A percentile compares a stretch with the other conserved stretches of the same genome.
These are phyloP conservation scores for Amphilophus citrinellus DNA, from an alignment of 2,113 vertebrate species.

Conservation along the genomic window DNA sequence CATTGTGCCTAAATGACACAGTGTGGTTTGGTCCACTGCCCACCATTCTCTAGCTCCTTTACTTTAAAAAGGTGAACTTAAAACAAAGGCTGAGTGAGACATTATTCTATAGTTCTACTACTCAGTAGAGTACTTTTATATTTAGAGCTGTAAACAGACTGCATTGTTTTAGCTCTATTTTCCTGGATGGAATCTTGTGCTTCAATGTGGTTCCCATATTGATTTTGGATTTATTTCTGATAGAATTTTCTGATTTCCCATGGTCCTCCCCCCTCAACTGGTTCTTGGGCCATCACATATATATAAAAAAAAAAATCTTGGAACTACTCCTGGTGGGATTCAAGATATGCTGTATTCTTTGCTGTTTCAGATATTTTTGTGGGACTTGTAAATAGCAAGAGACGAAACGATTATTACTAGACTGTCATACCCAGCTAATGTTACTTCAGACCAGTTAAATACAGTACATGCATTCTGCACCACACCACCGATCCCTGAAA, in stretches of 20 bases:
- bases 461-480: not conserved
- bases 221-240: not conserved
- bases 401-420: not conserved
- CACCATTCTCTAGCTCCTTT: not conserved
- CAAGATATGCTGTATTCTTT: not conserved
- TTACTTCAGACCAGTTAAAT: not conserved
- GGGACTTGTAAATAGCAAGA: not conserved
- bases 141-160: not conserved
- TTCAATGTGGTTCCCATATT: not conserved
- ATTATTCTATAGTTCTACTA: not conserved
- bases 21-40: not conserved
- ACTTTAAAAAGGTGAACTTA: not conserved
- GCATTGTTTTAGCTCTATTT: not conserved
- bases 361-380: not conserved
- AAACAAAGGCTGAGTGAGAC: not conserved
- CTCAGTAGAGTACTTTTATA: not conserved
- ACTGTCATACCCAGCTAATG: not conserved
- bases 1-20: not conserved
- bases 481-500: not conserved
- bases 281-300: not conserved
- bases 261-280: not conserved
- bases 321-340: not conserved
- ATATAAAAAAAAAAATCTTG: not conserved
- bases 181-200: not conserved
- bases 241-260: not conserved